Base-by-base conservation (phyloP, 1,140 invertebrate species). In the Drosophila sproati region DNA sequence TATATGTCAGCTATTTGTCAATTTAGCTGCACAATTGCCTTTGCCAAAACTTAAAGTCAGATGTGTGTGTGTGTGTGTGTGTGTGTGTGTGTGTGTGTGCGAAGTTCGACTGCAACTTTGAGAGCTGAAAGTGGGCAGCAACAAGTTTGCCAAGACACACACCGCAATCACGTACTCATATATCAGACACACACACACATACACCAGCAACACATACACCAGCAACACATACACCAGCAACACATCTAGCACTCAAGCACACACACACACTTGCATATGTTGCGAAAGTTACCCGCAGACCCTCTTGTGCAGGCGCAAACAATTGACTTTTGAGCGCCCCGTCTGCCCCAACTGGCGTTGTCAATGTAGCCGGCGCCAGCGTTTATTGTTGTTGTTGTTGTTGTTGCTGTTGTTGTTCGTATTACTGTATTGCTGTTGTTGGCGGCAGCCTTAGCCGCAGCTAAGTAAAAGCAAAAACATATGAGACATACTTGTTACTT, bases 391-490 rank as follows among this genome's bases (percentile, higher is more conserved):
- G 51, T 55, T 32, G 64, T 63, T 64, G 77, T 74, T 64, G 50
- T 73, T 73, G 62, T 73, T 56, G 75, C 41, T 66, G 57, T 31
- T 54, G 75, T 60, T 75, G 70, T 45, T 35, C 67, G 59, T 64
- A 79, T 77, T 20, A 20, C 20, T 20, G 20, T 59, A 62, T 77
- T 77, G 78, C 47, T 76, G 78, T 61, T 51, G 52, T 51, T 52
- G 70, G 47, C 75, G 71, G 56, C 75, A 62, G 76, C 61, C 61
- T 66, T 66, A 62, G 71, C 77, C 60, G 37, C 45, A 78, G 68
- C 81, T 81, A 85, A 85, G 82, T 85, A 86, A 85, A 83, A 85
- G 82, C 82, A 77, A 80, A 83, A 85, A 77, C 82, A 85, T 82
- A 85, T 87, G 82, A 85, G 82, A 85, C 82, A 85, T 81, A 78